Conservation (phyloP, 2,888 invertebrate genomes). For the Iphiclides podalirius region DNA sequence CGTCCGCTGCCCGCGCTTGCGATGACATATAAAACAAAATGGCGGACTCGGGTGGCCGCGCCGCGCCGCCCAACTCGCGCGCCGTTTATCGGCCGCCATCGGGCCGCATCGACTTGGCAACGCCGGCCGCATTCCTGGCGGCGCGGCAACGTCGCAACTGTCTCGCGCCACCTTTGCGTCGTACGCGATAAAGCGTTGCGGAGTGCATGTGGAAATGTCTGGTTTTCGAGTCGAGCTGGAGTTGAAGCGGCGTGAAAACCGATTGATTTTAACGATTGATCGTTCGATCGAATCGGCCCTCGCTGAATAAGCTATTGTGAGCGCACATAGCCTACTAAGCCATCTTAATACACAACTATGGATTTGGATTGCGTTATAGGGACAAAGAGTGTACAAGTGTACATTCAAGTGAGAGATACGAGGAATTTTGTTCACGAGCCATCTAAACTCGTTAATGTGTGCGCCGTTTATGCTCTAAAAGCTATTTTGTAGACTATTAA, state of each 20-base stretch:
- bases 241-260: constrained; percentile 21
- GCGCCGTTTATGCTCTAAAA: too few species aligned
- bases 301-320: too few species aligned
- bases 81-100: constrained; percentile 61
- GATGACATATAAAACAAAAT: constrained; percentile 55
- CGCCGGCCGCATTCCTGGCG: constrained; percentile 69
- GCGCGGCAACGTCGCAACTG: constrained; percentile 63
- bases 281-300: too few species aligned
- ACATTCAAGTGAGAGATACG: too few species aligned
- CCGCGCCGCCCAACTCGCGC: constrained; percentile 72
- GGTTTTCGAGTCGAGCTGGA: constrained; percentile 27
- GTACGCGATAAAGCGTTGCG: constrained; percentile 59
- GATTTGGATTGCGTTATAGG: too few species aligned
- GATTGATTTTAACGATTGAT: constrained; percentile 11
- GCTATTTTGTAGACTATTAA: too few species aligned
- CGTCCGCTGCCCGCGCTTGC: constrained; percentile 33
- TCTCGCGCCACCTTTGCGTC: constrained; percentile 53
- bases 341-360: too few species aligned
- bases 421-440: too few species aligned
- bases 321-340: too few species aligned
- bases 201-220: constrained; percentile 50
- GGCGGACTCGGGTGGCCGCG: constrained; percentile 60
- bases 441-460: too few species aligned
- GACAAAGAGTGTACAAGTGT: too few species aligned
- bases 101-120: constrained; percentile 60